Evolutionary conservation across 2,888 invertebrate genomes (phyloP).

Genomic region (Protophormia terraenovae): DNA sequence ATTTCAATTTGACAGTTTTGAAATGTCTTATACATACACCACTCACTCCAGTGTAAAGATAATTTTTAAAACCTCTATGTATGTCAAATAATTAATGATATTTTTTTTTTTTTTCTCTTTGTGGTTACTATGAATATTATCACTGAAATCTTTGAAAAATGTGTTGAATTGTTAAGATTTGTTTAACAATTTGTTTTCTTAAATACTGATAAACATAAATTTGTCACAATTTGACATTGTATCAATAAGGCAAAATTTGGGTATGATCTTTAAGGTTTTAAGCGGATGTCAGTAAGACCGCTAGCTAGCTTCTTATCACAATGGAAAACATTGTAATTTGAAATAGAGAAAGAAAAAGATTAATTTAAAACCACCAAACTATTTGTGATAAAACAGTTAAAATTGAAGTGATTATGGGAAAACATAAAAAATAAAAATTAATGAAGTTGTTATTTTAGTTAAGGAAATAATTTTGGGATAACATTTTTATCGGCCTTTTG

Average conservation of each 20-base stretch:
- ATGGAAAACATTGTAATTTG: background rate
- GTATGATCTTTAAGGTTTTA: background rate
- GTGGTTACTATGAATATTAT: conserved; percentile 20
- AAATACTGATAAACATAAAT: conserved; percentile 16
- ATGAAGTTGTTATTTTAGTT: background rate
- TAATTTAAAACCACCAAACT: background rate
- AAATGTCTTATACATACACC: too few relatives aligned
- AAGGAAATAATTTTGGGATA: too few relatives aligned
- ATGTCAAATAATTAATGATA: conserved; percentile 48
- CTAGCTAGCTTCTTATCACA: background rate
- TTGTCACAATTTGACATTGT: conserved; percentile 34
- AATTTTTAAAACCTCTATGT: background rate
- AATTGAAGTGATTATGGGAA: background rate
- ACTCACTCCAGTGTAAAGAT: background rate
- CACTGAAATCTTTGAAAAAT: conserved; percentile 18
- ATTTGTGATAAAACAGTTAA: background rate
- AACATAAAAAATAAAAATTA: too few relatives aligned
- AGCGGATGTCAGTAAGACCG: background rate
- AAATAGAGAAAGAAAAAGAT: background rate
- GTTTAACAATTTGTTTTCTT: conserved; percentile 38
- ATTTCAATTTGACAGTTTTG: conserved; percentile 58
- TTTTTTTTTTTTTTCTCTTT: conserved; percentile 8
- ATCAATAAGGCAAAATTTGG: conserved; percentile 8
- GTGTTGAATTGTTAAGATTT: conserved; percentile 24
- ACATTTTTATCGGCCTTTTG: too few relatives aligned